Conservation (phyloP, 2,113 vertebrate genomes). For the Platichthys stellatus region DNA sequence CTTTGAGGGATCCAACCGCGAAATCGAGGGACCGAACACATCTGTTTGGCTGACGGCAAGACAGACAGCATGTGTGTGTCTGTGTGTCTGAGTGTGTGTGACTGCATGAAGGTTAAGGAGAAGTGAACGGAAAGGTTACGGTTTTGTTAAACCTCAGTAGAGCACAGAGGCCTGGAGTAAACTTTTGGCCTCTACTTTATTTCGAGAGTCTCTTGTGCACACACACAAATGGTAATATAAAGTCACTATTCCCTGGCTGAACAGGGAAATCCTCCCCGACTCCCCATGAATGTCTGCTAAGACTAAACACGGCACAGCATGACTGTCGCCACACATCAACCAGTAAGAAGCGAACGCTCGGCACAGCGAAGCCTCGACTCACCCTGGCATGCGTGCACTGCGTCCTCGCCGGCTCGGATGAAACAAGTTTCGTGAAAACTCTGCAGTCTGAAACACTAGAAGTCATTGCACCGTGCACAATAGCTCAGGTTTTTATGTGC, state of each 20-base stretch:
- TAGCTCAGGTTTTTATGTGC: slow-evolving; percentile 42
- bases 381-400: slow-evolving; percentile 32
- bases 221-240: slow-evolving; percentile 14
- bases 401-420: not conserved
- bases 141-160: not conserved
- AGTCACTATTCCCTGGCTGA: slow-evolving; percentile 38
- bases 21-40: slow-evolving; percentile 45
- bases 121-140: not conserved
- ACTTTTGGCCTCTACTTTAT: slow-evolving; percentile 21
- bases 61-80: slow-evolving; percentile 20
- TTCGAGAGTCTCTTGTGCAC: not conserved
- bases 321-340: slow-evolving; percentile 56
- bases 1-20: slow-evolving; percentile 34
- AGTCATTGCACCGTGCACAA: not conserved
- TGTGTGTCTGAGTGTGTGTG: not conserved
- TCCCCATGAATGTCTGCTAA: slow-evolving; percentile 62
- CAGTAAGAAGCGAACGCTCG: slow-evolving; percentile 52
- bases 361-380: slow-evolving; percentile 40
- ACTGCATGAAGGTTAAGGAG: not conserved
- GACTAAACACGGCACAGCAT: slow-evolving; percentile 63
- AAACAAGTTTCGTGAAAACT: slow-evolving; percentile 9
- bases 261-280: slow-evolving; percentile 37
- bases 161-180: not conserved
- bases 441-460: slow-evolving; percentile 26
- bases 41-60: slow-evolving; percentile 61